Base-by-base conservation (phyloP, 2,797 vertebrate genomes). In the Scarus forsteni region DNA sequence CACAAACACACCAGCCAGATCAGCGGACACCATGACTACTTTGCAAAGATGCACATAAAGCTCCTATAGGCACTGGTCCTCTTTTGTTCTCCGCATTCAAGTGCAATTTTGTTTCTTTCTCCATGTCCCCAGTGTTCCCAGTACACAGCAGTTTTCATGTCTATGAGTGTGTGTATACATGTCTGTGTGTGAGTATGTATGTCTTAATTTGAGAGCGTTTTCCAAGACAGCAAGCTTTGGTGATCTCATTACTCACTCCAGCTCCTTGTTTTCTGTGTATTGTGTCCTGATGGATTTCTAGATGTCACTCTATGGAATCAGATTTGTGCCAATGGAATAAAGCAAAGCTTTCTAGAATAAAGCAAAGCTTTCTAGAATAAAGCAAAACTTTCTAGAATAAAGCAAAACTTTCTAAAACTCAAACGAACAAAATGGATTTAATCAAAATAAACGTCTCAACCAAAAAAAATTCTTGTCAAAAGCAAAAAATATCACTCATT, bases 11-110 rank as follows among this genome's bases (percentile, higher is more conserved):
- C 66, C 70, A 76, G 80, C 73, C 71, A 72, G 74, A 83, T 90
- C 85, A 77, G 84, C 60, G 77, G 88, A 89, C 81, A 85, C 84
- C 85, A 82, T 88, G 83, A 81, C 80, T 92, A 84, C 80, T 77
- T 90, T 87, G 84, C 88, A 88, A 27, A 80, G 84, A 71, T 70
- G 76, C 77, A 75, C 79, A 82, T 58, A 81, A 82, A 85, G 54
- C 78, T 88, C 72, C 71, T 72, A 79, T 70, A 76, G 80, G 57
- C 73, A 53, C 66, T 66, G 67, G 40, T 73, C 63, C 55, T 69
- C 67, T 74, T 61, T 72, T 76, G 34, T 67, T 67, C 53, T 73
- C 51, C 60, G 60, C 60, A 69, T 79, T 84, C 68, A 82, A 73
- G 66, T 65, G 75, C 52, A 70, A 49, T 77, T 70, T 63, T 45